Base-by-base conservation (phyloP, 2,113 vertebrate genomes). In the Catagonus wagneri region DNA sequence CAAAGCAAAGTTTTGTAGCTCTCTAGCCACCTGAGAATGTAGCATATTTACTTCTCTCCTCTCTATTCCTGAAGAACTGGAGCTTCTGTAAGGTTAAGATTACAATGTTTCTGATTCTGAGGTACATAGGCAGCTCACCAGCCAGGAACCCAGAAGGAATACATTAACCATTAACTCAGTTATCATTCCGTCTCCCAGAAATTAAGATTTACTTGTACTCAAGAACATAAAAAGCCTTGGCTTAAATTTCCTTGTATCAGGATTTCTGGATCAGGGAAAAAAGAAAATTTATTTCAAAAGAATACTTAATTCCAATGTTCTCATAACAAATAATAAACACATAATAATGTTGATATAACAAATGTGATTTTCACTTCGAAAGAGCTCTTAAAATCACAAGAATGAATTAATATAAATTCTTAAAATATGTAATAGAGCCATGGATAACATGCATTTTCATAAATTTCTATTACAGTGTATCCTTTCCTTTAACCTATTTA, bases 401-500 rank as follows among this genome's bases (percentile, higher is more conserved):
- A 88, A 88, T 79, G 23, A 96, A 83, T 78, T 78, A 84, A 74
- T 61, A 27, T 36, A 52, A 88, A 2, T 78, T 85, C 32, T 85
- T 89, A 56, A 63, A 66, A 83, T 95, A 69, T 58, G 63, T 29
- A 79, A 27, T n/a, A 88, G 17, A 71, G 14, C 61, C 52, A 52
- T 83, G 17, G 9, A 27, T 93, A 93, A 93, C 66, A 89, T 61
- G 36, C 16, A 92, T 76, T 93, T 93, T 83, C 56, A 85, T 78
- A 81, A 63, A 89, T 84, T 29, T 85, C 25, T 23, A 90, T 79
- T 87, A 89, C 13, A 96, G 23, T 5, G 0, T 74, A 4, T 81
- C 27, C 22, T 84, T 94, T 75, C 60, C 80, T 93, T 95, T 90
- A 96, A 65, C 44, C 6, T 88, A 83, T 65, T 95, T 74, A 81